Evolutionary conservation across 2,113 vertebrate genomes (phyloP).

Genomic region (Thryonomys swinderianus): DNA sequence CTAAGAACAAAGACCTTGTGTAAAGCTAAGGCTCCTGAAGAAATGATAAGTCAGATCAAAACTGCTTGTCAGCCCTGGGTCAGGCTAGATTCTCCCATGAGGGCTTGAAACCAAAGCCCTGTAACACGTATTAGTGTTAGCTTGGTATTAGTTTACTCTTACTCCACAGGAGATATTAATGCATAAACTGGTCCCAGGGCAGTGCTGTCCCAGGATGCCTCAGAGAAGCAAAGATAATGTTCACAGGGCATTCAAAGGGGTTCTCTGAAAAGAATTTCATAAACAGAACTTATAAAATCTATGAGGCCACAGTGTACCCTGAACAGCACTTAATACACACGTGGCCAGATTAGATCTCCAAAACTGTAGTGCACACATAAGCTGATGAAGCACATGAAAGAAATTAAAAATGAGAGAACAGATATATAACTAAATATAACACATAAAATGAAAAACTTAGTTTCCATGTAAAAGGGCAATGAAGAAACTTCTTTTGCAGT

Average conservation of each 20-base stretch:
- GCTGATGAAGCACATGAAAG: neutral
- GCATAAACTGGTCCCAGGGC: neutral
- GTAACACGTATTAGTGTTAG: neutral
- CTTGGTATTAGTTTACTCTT: neutral
- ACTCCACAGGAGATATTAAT: neutral
- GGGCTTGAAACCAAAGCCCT: neutral
- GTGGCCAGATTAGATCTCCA: neutral
- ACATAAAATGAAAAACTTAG: neutral
- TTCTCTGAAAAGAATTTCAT: neutral
- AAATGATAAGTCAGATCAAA: neutral
- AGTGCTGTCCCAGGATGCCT: neutral
- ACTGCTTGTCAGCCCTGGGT: neutral
- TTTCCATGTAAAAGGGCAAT: neutral
- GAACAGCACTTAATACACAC: neutral
- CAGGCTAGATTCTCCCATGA: neutral
- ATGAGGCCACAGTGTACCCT: neutral
- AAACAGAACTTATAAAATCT: neutral
- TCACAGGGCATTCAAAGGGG: neutral
- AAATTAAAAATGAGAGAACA: neutral
- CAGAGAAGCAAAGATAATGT: neutral
- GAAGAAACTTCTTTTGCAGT: neutral
- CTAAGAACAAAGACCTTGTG: neutral
- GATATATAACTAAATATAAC: neutral
- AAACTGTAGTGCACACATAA: neutral
- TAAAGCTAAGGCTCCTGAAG: neutral